Evolutionary conservation across 37 sponge, comb jelly and placozoan genomes (phyloP).

Genomic region (Agelas oroides): DNA sequence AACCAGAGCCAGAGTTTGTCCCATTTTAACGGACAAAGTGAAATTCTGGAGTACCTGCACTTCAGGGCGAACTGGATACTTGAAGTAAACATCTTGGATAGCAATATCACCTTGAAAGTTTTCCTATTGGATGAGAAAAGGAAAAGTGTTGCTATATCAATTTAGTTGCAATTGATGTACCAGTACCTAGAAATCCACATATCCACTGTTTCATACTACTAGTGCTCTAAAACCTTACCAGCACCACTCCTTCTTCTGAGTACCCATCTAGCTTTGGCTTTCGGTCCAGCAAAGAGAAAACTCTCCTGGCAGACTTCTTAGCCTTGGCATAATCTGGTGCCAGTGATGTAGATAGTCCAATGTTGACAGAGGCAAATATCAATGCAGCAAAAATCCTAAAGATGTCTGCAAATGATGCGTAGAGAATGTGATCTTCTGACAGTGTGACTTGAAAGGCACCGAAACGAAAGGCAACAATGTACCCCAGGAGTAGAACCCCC

Average conservation of each 20-base stretch:
- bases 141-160: not conserved
- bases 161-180: not conserved
- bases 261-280: conserved; percentile 26
- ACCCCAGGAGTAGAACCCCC: not conserved
- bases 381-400: conserved; percentile 44
- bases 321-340: conserved; percentile 62
- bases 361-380: conserved; percentile 45
- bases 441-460: conserved; percentile 13
- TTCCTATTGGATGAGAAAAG: conserved; percentile 21
- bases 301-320: conserved; percentile 37
- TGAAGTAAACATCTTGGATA: conserved; percentile 69
- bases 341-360: conserved; percentile 47
- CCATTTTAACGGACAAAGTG: conserved; percentile 58
- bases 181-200: not conserved
- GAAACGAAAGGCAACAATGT: conserved; percentile 13
- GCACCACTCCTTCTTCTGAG: not conserved
- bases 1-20: conserved; percentile 89
- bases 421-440: not conserved
- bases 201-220: too few relatives aligned
- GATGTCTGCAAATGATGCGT: not conserved
- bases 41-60: conserved; percentile 66
- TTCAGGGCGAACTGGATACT: conserved; percentile 79
- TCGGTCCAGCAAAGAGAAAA: conserved; percentile 38
- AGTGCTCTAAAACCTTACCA: not conserved
- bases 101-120: conserved; percentile 46